A percentile compares a stretch with the other conserved stretches of the same genome.
Conservation (phyloP, 2,797 vertebrate species). For the Smutsia gigantea region DNA sequence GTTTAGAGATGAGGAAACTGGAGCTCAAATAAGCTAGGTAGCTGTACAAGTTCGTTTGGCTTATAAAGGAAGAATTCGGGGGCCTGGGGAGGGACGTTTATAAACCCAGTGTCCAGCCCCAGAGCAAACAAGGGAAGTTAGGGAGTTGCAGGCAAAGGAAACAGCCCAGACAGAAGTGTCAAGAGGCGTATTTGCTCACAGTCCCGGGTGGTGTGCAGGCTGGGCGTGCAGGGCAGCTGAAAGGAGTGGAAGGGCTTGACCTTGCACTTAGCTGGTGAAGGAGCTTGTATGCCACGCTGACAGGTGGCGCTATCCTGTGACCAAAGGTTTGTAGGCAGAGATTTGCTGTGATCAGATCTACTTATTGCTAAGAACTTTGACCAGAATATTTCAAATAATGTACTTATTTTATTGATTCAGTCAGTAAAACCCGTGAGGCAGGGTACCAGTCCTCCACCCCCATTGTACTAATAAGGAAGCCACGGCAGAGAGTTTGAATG, state of each 20-base stretch:
- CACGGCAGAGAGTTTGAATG: not conserved
- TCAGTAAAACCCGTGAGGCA: not conserved
- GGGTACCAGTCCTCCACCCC: not conserved
- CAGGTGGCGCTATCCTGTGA: not conserved
- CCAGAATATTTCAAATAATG: conserved; percentile 8
- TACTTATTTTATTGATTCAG: not conserved
- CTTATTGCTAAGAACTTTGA: not conserved
- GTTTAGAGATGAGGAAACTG: not conserved
- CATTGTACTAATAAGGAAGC: not conserved
- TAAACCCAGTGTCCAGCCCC: not conserved
- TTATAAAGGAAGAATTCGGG: not conserved
- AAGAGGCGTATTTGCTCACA: accelerated
- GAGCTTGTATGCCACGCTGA: not conserved
- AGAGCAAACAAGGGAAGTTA: not conserved
- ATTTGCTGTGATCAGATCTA: not conserved
- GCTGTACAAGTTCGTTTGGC: not conserved
- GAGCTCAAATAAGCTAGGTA: not conserved
- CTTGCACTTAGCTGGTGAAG: not conserved
- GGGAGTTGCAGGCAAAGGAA: not conserved
- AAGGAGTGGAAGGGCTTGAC: not conserved
- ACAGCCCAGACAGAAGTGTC: not conserved
- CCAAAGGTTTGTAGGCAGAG: not conserved
- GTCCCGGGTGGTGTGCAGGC: accelerated
- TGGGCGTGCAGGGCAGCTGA: not conserved
- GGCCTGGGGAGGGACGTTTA: not conserved